Evolutionary conservation across 2,797 vertebrate genomes (phyloP), one percentile per base, ranked within the genome.

Genomic region (Lacerta agilis): DNA sequence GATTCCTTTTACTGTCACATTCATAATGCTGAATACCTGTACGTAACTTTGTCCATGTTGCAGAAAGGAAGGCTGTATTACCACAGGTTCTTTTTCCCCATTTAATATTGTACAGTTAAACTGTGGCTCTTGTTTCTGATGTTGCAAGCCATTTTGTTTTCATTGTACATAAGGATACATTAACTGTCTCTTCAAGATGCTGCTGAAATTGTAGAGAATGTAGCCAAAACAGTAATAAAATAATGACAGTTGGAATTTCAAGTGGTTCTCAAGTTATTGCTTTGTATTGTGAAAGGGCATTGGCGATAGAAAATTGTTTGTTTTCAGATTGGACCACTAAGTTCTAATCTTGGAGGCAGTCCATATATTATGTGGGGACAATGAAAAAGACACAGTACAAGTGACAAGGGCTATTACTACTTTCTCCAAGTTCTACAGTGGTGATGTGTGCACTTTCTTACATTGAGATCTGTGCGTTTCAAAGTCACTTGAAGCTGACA

Each of bases 141-240:
- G 96, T 97, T 97, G 95, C 96, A 97, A 97, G 96, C 96, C 96
- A 96, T 97, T 97, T 95, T 96, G 96, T 95, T 96, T 96, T 96
- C 96, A 96, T 97, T 97, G 97, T 97, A 98, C 94, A 97, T 96
- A 98, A 96, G 93, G 96, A 96, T 95, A 97, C 96, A 94, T 96
- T 95, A 91, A 96, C 97, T 97, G 97, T 97, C 96, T 97, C 96
- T 97, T 95, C 96, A 97, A 96, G 96, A 97, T 97, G 98, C 97
- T 98, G 98, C 98, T 98, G 98, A 97, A 97, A 97, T 97, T 97
- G 97, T 98, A 97, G 97, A 97, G 97, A 97, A 97, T 98, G 97
- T 98, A 97, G 97, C 97, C 97, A 96, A 96, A 97, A 97, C 95
- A 97, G 96, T 97, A 98, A 97, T 97, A 97, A 97, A 89, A 97